Evolutionary conservation across 2,888 invertebrate species (phyloP), one percentile per base, ranked within the genome.

Genomic region (Diaperis boleti): DNA sequence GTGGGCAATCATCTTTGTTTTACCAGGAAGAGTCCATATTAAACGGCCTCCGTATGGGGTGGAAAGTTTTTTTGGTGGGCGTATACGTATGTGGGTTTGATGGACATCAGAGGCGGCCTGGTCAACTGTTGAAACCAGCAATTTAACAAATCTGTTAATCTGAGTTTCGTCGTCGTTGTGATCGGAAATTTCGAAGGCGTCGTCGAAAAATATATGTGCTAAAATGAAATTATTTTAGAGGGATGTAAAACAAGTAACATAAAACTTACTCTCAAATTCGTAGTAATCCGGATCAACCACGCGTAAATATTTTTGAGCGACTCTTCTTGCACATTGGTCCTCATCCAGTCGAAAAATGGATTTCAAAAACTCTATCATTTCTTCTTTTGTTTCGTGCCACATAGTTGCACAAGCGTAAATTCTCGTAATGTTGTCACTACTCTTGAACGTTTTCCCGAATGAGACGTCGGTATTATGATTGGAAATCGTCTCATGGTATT

Each of bases 381-480:
- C 98, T 72, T 94, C 95, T 79, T 91, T 92, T 22, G 95, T 98
- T 83, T 99, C 98, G 82, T 99, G 99, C 99, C 99, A 99, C 98
- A 99, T 98, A 71, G 98, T 99, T 41, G 93, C 93, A 82, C 98
- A 98, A 22, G 96, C 94, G 79, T 94, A 98, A 72, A 99, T 96
- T 80, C 95, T 88, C 0, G 96, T 95, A 56, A 96, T 95, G 71
- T 91, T 90, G 80, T 96, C 95, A 0, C 93, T 92, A 45, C 89
- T 92, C 76, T 93, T 94, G 2, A 94, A 88, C 49, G 89, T 89
- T 33, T 90, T 92, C n/a, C 92, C 88, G 2, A 90, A 89, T 0
- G 92, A 91, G 3, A 91, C 92, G 75, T 94, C 93, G 0, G 95
- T 94, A n/a, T n/a, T n/a, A 73, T 94, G 94, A 52, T 94, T 94